phyloP scores from a whole-genome alignment of 2,113 vertebrate species.

The Montifringilla adamsi region DNA sequence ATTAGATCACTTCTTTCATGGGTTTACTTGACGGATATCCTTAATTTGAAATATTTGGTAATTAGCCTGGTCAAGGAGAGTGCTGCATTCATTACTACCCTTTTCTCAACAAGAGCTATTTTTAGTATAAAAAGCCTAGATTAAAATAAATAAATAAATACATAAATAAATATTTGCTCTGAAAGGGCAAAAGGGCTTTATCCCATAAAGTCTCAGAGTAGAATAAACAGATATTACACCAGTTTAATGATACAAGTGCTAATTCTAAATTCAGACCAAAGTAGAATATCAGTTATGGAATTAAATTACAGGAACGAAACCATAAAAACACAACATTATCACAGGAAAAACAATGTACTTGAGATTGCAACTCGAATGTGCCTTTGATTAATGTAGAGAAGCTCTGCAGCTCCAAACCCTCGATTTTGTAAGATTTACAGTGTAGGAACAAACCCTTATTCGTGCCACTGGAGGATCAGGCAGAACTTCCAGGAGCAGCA shows the following conservation, averaged over 20 bases:
- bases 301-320: background rate
- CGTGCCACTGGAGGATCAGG: background rate
- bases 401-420: background rate
- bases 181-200: background rate
- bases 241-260: background rate
- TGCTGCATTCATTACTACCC: background rate
- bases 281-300: background rate
- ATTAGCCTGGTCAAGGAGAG: background rate
- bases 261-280: background rate
- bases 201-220: background rate
- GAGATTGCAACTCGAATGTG: background rate
- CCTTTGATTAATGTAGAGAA: background rate
- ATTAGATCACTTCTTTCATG: background rate
- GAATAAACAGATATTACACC: background rate
- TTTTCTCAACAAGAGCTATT: background rate
- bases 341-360: background rate
- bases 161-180: background rate
- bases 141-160: background rate
- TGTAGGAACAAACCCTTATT: fast-evolving
- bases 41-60: background rate
- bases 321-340: background rate
- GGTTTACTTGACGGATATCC: background rate
- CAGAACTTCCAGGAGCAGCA: background rate
- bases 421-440: background rate
- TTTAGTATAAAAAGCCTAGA: background rate